phyloP scores from a whole-genome alignment of 2,888 invertebrate genomes.

The Torymus tubicola region DNA sequence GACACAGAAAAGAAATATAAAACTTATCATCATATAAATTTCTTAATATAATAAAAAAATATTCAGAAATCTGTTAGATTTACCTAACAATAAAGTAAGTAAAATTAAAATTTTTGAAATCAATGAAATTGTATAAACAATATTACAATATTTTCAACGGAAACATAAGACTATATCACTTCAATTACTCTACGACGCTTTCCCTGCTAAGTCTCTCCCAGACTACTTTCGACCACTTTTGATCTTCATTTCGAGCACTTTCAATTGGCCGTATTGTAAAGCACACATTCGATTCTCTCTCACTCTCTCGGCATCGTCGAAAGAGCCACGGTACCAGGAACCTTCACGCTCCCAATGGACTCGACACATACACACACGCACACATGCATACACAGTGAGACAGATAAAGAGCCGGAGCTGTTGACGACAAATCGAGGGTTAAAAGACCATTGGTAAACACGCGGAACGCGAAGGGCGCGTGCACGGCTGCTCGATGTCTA shows the following conservation, averaged over 20 bases:
- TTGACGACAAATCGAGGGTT: slow-evolving; percentile 77
- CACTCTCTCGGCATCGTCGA: neutral
- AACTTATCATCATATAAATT: no score
- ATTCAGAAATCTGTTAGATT: no score
- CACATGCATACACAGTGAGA: neutral
- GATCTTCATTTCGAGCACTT: slow-evolving; percentile 37
- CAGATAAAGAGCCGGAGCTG: slow-evolving; percentile 69
- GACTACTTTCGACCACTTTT: slow-evolving; percentile 30
- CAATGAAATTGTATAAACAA: no score
- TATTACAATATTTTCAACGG: no score
- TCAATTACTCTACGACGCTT: slow-evolving; percentile 19
- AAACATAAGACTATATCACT: neutral
- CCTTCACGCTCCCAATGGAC: slow-evolving; percentile 40
- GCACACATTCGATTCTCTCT: neutral
- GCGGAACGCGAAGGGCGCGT: slow-evolving; percentile 2
- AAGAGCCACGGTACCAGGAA: slow-evolving; percentile 41
- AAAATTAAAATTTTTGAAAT: no score
- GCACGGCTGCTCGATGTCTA: slow-evolving; percentile 64
- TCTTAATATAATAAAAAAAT: no score
- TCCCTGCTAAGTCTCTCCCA: neutral
- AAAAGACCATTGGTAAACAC: slow-evolving; percentile 75
- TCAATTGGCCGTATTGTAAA: slow-evolving; percentile 35
- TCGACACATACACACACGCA: no score
- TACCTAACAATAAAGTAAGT: no score
- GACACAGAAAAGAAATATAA: no score